Base-by-base conservation (phyloP, 2,797 vertebrate genomes). In the Ctenopoma multispine region DNA sequence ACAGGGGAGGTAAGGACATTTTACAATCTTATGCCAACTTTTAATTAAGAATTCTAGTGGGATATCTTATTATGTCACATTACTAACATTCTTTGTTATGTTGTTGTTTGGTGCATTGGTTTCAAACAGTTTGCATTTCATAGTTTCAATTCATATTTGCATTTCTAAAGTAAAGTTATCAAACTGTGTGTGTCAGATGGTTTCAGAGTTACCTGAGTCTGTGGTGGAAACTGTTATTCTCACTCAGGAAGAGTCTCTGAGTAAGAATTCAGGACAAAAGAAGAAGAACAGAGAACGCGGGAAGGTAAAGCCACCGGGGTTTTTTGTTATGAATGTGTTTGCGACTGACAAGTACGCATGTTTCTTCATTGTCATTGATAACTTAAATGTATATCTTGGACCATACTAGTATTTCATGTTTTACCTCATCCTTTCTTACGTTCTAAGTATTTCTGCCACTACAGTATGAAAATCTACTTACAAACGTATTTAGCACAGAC, bases 261-360 rank as follows among this genome's bases (percentile, higher is more conserved):
- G 85, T 81, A 94, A 92, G 79, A 87, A 21, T 34, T 67, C 86
- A 13, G 89, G 83, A 64, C 90, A 93, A 20, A 94, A 90, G 86
- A 95, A 87, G 85, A 94, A 88, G 82, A 89, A 87, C 79, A 88
- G 84, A 72, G 93, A 94, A 2, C 91, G 89, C 51, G 93, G 86
- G 55, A 95, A 95, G 94, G 94, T 95, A 90, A 83, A 63, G 63
- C 59, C 12, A 13, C 47, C 6, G 1, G 23, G 4, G n/a, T 55
- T 53, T 50, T 2, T 21, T 29, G 58, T 63, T 24, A 7, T 7
- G 17, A 5, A 17, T 49, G 27, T 51, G 8, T 21, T 62, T 47
- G 1, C 4, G 7, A 21, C 31, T 15, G 24, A 67, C 38, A 24
- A 21, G 43, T 44, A 71, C n/a, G 5, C 40, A 20, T 58, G 20